phyloP scores from a whole-genome alignment of 2,113 vertebrate genomes.

The Gallinago media region DNA sequence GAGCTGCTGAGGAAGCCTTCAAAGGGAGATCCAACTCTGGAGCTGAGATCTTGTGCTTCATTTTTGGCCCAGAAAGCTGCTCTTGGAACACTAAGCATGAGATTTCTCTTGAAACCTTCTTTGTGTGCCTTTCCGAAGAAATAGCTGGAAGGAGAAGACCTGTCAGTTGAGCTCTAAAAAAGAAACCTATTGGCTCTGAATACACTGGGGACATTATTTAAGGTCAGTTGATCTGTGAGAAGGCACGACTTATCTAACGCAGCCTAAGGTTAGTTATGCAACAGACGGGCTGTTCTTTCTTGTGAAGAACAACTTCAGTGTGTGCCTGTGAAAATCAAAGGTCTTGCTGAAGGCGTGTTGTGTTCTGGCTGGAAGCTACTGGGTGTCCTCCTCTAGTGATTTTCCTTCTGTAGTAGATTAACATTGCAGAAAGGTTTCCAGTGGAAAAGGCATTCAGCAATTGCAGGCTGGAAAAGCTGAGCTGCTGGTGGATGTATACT shows the following conservation, averaged over 20 bases:
- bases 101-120: constrained; percentile 46
- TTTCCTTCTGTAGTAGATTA: neutral
- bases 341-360: constrained; percentile 33
- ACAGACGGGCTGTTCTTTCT: constrained; percentile 50
- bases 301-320: constrained; percentile 50
- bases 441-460: neutral
- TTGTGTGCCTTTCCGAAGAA: constrained; percentile 45
- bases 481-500: neutral
- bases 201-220: constrained; percentile 69
- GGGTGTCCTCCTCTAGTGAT: constrained; percentile 29
- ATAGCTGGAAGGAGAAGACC: constrained; percentile 67
- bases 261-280: constrained; percentile 69
- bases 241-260: constrained; percentile 58
- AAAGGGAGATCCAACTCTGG: neutral
- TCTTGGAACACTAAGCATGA: constrained; percentile 31
- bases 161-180: constrained; percentile 47
- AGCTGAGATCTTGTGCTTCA: constrained; percentile 12
- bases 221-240: constrained; percentile 70
- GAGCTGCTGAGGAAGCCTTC: constrained; percentile 1
- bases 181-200: constrained; percentile 58
- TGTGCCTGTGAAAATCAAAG: constrained; percentile 57
- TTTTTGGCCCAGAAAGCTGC: constrained; percentile 24
- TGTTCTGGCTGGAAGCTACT: constrained; percentile 46
- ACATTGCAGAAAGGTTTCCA: neutral
- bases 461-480: neutral